Evolutionary conservation across 2,888 invertebrate species (phyloP), one percentile per base, ranked within the genome.

Genomic region (Antheraea yamamai): DNA sequence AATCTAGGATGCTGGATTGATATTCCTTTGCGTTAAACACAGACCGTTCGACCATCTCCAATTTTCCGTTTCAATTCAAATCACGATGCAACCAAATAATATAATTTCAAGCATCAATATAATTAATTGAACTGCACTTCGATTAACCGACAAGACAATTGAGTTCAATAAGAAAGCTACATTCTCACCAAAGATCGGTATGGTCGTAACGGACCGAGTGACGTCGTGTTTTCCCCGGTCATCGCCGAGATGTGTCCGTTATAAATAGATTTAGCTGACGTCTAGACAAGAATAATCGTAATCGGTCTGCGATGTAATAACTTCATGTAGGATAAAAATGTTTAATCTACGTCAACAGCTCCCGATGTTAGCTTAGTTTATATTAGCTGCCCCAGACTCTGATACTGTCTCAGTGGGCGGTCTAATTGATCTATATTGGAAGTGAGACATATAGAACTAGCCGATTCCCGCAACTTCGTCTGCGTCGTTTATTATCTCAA

Each of bases 221-320:
- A 70, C 70, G 39, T 70, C 70, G n/a, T 12, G 39, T 14, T n/a
- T 39, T n/a, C 70, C 39, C n/a, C 39, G 70, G 39, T 39, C 70
- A 39, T 18, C 39, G 39, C 20, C 39, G 70, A 70, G 39, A 70
- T 70, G 39, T 70, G 2, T n/a, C 70, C 39, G 70, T 70, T 70
- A 70, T 70, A 39, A 70, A 70, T 70, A 70, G 70, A 39, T 39
- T 39, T 39, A 39, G 70, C 70, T 70, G 39, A 70, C 70, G 70
- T 70, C 70, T 70, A 70, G 70, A 70, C 70, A 35, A 39, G 70
- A 70, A 66, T 16, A 66, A 66, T 70, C n/a, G 3, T 26, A 39
- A 70, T 70, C 39, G n/a, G n/a, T 70, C 39, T 39, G 8, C 10
- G n/a, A 70, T 70, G 8, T 70, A 30, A 35, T 30, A 30, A 39